Conservation (phyloP, 2,797 vertebrate genomes). For the Helostoma temminkii region DNA sequence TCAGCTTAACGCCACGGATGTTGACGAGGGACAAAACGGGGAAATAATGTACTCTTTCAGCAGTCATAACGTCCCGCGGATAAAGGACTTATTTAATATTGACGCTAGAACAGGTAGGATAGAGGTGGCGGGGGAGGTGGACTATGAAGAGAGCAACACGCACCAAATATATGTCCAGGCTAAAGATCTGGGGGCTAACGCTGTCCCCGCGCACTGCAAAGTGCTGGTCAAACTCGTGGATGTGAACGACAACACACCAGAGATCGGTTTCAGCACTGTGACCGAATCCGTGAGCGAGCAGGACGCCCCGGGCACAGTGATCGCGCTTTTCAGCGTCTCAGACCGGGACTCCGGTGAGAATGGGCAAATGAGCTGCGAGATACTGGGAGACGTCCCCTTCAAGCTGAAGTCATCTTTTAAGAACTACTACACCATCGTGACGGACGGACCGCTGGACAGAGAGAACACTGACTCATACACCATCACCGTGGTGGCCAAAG, state of each 20-base stretch:
- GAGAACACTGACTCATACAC: conserved; percentile 93
- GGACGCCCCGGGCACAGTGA: conserved; percentile 94
- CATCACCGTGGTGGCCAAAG: conserved; percentile 94
- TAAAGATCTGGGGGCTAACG: conserved; percentile 96
- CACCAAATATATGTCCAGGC: conserved; percentile 98
- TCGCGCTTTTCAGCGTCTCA: conserved; percentile 97
- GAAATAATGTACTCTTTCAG: conserved; percentile 97
- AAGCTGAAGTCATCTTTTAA: conserved; percentile 96
- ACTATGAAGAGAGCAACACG: conserved; percentile 95
- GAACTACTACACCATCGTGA: conserved; percentile 97
- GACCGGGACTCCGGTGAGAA: conserved; percentile 96
- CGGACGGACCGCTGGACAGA: conserved; percentile 92
- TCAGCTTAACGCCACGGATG: conserved; percentile 96
- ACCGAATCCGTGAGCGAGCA: conserved; percentile 96
- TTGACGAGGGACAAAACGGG: conserved; percentile 95
- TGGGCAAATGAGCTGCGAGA: conserved; percentile 94
- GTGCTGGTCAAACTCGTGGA: conserved; percentile 94
- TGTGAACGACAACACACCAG: conserved; percentile 96
- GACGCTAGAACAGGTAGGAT: conserved; percentile 92
- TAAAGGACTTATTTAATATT: conserved; percentile 94
- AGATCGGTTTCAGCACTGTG: conserved; percentile 98
- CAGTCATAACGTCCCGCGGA: conserved; percentile 91
- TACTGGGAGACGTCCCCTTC: conserved; percentile 94
- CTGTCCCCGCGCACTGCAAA: conserved; percentile 98
- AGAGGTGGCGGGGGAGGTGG: conserved; percentile 93